phyloP scores from a whole-genome alignment of 2,113 vertebrate species.

The Dromiciops gliroides region DNA sequence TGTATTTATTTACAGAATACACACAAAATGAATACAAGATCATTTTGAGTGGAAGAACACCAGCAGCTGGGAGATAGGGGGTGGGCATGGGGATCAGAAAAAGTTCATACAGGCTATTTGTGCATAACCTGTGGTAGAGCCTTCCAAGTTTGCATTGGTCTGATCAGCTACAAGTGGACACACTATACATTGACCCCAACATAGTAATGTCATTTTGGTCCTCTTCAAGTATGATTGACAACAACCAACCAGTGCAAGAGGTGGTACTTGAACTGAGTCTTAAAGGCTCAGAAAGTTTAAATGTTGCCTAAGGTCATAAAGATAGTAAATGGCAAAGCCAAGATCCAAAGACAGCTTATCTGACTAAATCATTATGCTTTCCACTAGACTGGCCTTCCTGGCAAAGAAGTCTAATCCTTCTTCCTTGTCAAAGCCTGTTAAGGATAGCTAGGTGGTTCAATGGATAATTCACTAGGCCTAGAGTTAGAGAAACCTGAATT shows the following conservation, averaged over 20 bases:
- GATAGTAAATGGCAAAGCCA: neutral
- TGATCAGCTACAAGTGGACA: too few relatives aligned
- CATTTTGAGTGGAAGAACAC: too few relatives aligned
- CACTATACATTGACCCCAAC: too few relatives aligned
- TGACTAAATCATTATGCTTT: neutral
- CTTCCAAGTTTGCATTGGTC: too few relatives aligned
- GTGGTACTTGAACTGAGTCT: neutral
- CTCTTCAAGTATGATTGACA: neutral
- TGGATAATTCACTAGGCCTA: neutral
- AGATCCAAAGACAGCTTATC: neutral
- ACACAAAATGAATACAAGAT: too few relatives aligned
- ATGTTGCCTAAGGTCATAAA: neutral
- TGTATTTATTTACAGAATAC: too few relatives aligned
- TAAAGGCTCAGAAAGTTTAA: neutral
- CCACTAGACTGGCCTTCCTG: neutral
- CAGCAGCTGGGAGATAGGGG: too few relatives aligned
- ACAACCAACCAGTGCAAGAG: neutral
- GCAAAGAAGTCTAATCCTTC: neutral
- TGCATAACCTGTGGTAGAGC: too few relatives aligned
- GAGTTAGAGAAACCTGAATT: neutral
- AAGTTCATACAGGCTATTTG: too few relatives aligned
- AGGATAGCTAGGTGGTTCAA: neutral
- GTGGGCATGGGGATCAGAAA: too few relatives aligned
- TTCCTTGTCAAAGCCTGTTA: neutral
- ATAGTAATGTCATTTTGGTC: too few relatives aligned